Evolutionary conservation across 2,797 vertebrate species (phyloP), one percentile per base, ranked within the genome.

Genomic region (Crenuchus spilurus): DNA sequence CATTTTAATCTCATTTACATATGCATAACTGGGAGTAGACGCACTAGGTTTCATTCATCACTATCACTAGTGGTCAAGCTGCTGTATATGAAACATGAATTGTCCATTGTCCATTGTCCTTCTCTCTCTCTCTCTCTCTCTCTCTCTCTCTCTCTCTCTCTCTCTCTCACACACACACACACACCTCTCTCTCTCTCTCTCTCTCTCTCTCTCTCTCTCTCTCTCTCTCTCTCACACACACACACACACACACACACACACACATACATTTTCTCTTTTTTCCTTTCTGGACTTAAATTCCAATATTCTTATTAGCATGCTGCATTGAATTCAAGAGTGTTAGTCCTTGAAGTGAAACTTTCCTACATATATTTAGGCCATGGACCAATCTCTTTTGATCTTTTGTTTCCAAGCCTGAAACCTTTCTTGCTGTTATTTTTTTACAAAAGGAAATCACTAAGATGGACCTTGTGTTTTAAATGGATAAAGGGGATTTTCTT

Each of bases 351-450:
- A 83, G 86, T 87, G 87, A 87, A 84, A 90, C n/a, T n/a, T n/a
- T n/a, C n/a, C n/a, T n/a, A n/a, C n/a, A n/a, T n/a, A n/a, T n/a
- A n/a, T 89, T 88, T 85, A 85, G 83, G 87, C 78, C 78, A 65
- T 84, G 85, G 84, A 81, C 80, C 82, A 86, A 85, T 85, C 83
- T 82, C 69, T 78, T 84, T 88, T 90, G 84, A 89, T 90, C 83
- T 85, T 54, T 46, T 44, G 77, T 73, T 79, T 89, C 75, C 35
- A 62, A 86, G 85, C 76, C 83, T 63, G 48, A 87, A 86, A 90
- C 89, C 89, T 88, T 88, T 79, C 79, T 18, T 24, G 73, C 70
- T 63, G 72, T 84, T 90, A 91, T 92, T 90, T 91, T n/a, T 86
- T 85, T 89, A 90, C 82, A 86, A 73, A 69, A 70, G 68, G 87